Evolutionary conservation across 2,797 vertebrate species (phyloP).

Genomic region (Heterohyrax brucei): DNA sequence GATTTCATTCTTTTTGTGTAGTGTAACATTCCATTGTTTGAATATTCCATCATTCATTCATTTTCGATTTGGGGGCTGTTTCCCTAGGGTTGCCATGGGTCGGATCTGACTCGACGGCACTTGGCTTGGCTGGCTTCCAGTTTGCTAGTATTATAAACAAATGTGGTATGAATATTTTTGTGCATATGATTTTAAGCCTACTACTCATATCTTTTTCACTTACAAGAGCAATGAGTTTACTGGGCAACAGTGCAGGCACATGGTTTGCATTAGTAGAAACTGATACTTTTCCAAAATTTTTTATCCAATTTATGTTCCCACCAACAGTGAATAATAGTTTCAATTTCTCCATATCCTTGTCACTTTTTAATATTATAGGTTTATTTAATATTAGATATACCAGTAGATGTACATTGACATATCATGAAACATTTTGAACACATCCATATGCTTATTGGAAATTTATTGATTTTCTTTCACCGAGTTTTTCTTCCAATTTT

Average conservation of each 20-base stretch:
- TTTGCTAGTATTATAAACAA: conserved; percentile 10
- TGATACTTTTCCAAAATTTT: background rate
- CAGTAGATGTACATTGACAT: background rate
- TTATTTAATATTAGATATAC: background rate
- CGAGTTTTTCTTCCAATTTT: background rate
- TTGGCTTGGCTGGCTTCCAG: no score
- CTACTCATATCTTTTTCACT: background rate
- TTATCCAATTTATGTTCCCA: background rate
- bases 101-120: no score
- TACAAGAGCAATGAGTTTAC: background rate
- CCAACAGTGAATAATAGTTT: background rate
- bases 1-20: background rate
- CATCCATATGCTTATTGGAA: background rate
- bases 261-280: background rate
- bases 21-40: background rate
- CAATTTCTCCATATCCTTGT: background rate
- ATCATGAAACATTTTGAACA: background rate
- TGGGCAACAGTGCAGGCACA: background rate
- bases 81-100: background rate
- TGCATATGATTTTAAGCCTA: background rate
- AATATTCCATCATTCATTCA: background rate
- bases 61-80: background rate
- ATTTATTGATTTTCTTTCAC: background rate
- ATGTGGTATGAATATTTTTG: background rate
- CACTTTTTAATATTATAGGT: background rate